Conservation (phyloP, 2,888 invertebrate genomes). For the Globia sparganii region DNA sequence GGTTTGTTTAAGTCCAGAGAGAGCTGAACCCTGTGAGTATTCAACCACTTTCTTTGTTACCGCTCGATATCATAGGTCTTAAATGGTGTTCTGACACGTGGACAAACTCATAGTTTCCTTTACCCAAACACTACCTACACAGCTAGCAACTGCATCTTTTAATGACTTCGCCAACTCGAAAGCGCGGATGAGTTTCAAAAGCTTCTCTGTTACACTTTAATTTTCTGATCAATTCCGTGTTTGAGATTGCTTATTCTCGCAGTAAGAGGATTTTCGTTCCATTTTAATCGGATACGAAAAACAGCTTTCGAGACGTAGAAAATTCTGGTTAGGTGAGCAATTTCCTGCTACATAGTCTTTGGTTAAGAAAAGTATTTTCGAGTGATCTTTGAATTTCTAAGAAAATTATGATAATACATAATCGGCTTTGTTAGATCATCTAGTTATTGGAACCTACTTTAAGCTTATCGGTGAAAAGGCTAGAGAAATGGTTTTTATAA, state of each 20-base stretch:
- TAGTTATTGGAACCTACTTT: not conserved
- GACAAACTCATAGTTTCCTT: not conserved
- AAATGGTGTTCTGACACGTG: no score
- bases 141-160: not conserved
- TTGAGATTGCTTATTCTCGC: not conserved
- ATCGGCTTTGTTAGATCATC: not conserved
- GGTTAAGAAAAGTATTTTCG: not conserved
- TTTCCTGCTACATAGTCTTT: not conserved
- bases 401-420: not conserved
- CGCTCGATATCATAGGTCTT: no score
- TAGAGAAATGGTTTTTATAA: not conserved
- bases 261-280: slow-evolving; percentile 2
- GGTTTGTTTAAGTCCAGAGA: no score
- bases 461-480: not conserved
- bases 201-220: slow-evolving; percentile 2
- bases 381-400: not conserved
- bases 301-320: not conserved
- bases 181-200: slow-evolving; percentile 20
- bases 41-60: no score
- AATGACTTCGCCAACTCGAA: not conserved
- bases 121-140: not conserved
- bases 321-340: not conserved
- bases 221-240: slow-evolving; percentile 25
- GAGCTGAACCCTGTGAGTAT: no score
- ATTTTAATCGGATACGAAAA: slow-evolving; percentile 5